These are phyloP conservation scores for Hemibagrus guttatus DNA, from an alignment of 2,797 vertebrate genomes.

Conservation along the genomic window DNA sequence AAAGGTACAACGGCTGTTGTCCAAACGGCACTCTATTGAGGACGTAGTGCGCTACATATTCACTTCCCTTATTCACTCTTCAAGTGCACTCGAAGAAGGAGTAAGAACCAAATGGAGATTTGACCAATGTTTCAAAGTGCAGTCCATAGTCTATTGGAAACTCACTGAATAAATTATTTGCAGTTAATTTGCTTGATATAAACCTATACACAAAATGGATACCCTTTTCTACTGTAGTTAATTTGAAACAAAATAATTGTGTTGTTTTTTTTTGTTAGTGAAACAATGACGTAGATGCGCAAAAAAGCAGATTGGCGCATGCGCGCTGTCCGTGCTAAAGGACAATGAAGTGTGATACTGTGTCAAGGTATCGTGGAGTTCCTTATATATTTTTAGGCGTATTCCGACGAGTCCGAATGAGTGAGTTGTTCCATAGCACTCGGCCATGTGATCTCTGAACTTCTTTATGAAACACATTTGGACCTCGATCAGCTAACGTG, in stretches of 20 bases:
- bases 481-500: background rate
- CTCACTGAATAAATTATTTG: background rate
- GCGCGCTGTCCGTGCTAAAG: conserved; percentile 54
- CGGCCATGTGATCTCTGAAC: conserved; percentile 13
- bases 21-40: background rate
- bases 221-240: background rate
- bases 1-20: background rate
- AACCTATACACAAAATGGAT: background rate
- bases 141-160: background rate
- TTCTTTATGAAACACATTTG: conserved; percentile 37
- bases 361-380: conserved; percentile 10
- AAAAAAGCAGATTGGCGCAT: conserved; percentile 61
- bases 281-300: conserved; percentile 4
- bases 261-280: too few relatives aligned
- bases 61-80: background rate
- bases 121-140: background rate
- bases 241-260: background rate
- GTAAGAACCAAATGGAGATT: background rate
- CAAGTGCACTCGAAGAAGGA: background rate
- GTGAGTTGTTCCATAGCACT: background rate
- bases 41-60: background rate
- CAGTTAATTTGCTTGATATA: background rate
- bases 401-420: conserved; percentile 8
- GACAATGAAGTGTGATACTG: conserved; percentile 67
- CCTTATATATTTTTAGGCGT: background rate